Evolutionary conservation across 2,113 vertebrate species (phyloP), one percentile per base, ranked within the genome.

Genomic region (Gadus chalcogrammus): DNA sequence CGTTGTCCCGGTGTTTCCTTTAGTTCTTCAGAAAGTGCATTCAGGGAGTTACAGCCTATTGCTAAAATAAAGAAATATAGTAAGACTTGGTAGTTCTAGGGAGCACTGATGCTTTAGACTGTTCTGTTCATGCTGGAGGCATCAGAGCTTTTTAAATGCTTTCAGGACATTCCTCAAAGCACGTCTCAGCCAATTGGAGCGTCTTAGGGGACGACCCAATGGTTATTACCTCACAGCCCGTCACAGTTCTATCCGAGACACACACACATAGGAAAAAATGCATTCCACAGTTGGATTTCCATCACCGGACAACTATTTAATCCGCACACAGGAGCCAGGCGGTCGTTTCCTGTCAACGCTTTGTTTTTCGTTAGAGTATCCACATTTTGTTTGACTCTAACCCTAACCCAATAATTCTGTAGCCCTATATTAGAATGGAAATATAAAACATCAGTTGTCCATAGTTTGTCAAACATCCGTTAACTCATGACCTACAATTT

Each of bases 131-230:
- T 22, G 15, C 74, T 17, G 28, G 1, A 17, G 71, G 71, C 75
- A 72, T 64, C 61, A 59, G 76, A 13, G 76, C 79, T 90, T 86
- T 96, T 96, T 97, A 95, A 95, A 89, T 89, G 75, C 64, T 88
- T 86, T 78, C 79, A 74, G 76, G 78, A 80, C 93, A 96, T 96
- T 95, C 95, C 94, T 93, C 74, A 90, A 87, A 48, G 52, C 24
- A 38, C 5, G 52, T 35, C 74, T 77, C 89, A 70, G 72, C 95
- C 95, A 98, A 97, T 96, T 82, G 73, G 87, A 76, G 48, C 79
- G 72, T 63, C 58, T 79, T 73, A 82, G 84, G 80, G 86, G 77
- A 67, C 68, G 81, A 88, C 86, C 73, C 80, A 83, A 64, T 88
- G 81, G 85, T 72, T 82, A 87, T 92, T 89, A 93, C 92, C 90